Base-by-base conservation (phyloP, 2,113 vertebrate genomes). In the Poeciliopsis retropinna region DNA sequence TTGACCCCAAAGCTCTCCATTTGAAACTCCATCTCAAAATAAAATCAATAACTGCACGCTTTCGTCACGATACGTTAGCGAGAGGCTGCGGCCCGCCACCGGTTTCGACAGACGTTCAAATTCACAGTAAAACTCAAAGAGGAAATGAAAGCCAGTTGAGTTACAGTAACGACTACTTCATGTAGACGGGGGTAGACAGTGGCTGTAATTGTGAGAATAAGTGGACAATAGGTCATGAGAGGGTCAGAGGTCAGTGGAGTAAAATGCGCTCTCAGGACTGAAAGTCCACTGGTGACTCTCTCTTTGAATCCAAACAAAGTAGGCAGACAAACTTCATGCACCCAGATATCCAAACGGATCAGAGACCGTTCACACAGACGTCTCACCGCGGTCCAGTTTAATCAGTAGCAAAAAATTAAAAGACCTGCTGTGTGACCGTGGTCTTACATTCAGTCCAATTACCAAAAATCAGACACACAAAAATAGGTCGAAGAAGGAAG, bases 171-270 rank as follows among this genome's bases (percentile, higher is more conserved):
- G 29, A 4, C 8, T 37, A 25, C 1, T 28, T 61, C 14, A 8
- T 17, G n/a, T 5, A n/a, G 15, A 60, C 2, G 15, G 30, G 31
- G 17, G 14, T 8, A 32, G 47, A 28, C 4, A 5, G 25, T 63
- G 71, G 3, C 25, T 75, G 73, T 68, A 39, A 30, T 31, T 34
- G 28, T 63, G 30, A 25, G 27, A 51, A 64, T 27, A 60, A 75
- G n/a, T 28, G 29, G 13, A 54, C n/a, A 66, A 29, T 60, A 41
- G 41, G 14, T 65, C 37, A 4, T 12, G 60, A 12, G 28, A 0
- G 31, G 76, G 60, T 78, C 70, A 77, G 64, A 32, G 60, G 80
- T 72, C 51, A 78, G 25, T 64, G 8, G 47, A 29, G 30, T 62
- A 60, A n/a, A 73, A 73, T 51, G 19, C 22, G 14, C 28, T 47